Evolutionary conservation across 2,113 vertebrate genomes (phyloP).

Genomic region (Trichomycterus rosablanca): DNA sequence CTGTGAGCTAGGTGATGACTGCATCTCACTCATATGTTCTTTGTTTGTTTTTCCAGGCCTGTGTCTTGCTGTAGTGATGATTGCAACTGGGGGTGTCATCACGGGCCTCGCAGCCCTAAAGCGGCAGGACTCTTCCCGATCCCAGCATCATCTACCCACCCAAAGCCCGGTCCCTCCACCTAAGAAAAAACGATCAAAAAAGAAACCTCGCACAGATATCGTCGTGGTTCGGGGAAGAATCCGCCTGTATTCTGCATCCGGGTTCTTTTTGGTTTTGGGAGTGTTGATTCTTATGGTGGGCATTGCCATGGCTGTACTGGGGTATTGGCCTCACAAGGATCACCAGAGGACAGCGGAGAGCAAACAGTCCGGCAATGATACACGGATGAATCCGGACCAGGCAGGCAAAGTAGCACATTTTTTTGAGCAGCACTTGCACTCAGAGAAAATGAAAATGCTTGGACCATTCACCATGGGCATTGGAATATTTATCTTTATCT

Average conservation of each 20-base stretch:
- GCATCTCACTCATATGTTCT: constrained; percentile 15
- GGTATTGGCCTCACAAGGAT: constrained; percentile 91
- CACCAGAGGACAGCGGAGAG: constrained; percentile 54
- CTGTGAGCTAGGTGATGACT: no score
- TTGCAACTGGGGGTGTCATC: constrained; percentile 92
- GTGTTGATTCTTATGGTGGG: constrained; percentile 83
- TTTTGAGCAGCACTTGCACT: constrained; percentile 88
- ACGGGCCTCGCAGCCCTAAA: constrained; percentile 95
- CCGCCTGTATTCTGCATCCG: constrained; percentile 89
- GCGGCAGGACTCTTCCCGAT: constrained; percentile 91
- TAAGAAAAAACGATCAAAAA: constrained; percentile 72
- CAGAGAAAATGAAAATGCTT: constrained; percentile 96
- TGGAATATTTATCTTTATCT: constrained; percentile 98
- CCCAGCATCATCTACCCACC: constrained; percentile 77
- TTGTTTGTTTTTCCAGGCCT: constrained; percentile 31
- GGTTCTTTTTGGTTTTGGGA: constrained; percentile 91
- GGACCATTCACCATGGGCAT: constrained; percentile 99
- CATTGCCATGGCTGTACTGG: constrained; percentile 92
- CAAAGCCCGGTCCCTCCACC: constrained; percentile 53
- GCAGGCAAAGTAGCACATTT: constrained; percentile 76
- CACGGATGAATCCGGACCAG: constrained; percentile 55
- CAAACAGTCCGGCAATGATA: constrained; percentile 61
- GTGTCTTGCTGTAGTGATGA: constrained; percentile 72
- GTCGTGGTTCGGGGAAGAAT: constrained; percentile 92
- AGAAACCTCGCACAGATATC: constrained; percentile 82